A percentile compares a stretch with the other conserved stretches of the same genome.
These are phyloP conservation scores for Alauda arvensis DNA, from an alignment of 2,797 vertebrate species.

Conservation along the genomic window DNA sequence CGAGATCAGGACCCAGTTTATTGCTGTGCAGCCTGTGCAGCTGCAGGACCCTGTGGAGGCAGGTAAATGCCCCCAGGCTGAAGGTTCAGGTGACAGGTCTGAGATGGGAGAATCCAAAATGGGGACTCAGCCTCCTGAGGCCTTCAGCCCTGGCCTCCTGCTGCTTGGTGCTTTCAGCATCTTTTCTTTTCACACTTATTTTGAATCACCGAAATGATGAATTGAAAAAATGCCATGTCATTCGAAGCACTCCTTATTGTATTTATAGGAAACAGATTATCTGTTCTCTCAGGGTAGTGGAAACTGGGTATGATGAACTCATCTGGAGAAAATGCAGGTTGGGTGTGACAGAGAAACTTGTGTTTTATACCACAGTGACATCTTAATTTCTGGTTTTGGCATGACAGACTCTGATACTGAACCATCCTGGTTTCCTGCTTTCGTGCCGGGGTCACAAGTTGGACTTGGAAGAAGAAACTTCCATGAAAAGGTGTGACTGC, in stretches of 20 bases:
- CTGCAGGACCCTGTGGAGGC: not conserved
- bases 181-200: not conserved
- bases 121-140: not conserved
- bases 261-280: constrained; percentile 17
- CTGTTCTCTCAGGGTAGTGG: not conserved
- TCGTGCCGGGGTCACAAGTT: not conserved
- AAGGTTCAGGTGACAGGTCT: not conserved
- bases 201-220: not conserved
- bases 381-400: not conserved
- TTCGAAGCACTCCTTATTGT: not conserved
- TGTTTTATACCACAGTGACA: not conserved
- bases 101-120: not conserved
- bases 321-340: constrained; percentile 34
- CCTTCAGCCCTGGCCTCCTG: not conserved
- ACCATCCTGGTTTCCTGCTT: not conserved
- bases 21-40: not conserved
- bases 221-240: not conserved
- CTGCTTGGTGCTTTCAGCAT: not conserved
- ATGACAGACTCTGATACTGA: not conserved
- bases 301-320: constrained; percentile 6
- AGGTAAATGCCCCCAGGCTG: not conserved
- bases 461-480: not conserved
- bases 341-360: constrained; percentile 25
- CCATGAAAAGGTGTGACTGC: not conserved
- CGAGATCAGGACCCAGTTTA: constrained; percentile 11